phyloP scores from a whole-genome alignment of 2,797 vertebrate species.

The Allobates femoralis region DNA sequence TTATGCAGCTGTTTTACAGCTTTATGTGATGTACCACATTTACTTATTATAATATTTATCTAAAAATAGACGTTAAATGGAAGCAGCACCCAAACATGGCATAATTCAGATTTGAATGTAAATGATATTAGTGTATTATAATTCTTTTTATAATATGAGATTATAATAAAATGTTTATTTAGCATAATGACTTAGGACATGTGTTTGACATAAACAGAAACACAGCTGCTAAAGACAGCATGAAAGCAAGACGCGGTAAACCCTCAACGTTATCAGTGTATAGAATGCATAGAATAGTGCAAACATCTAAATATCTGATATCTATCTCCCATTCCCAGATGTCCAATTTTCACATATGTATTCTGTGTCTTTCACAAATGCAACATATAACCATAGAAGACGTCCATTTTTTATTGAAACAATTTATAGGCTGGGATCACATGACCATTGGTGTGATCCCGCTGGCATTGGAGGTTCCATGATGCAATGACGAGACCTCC shows the following conservation, averaged over 20 bases:
- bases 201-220: constrained; percentile 28
- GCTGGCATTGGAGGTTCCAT: too few species aligned
- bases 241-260: background rate
- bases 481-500: too few species aligned
- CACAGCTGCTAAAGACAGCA: constrained; percentile 41
- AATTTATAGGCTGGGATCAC: too few species aligned
- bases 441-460: too few species aligned
- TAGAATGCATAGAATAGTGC: background rate
- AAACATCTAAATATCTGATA: background rate
- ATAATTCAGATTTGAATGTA: constrained; percentile 13
- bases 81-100: constrained; percentile 37
- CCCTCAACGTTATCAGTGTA: too few species aligned
- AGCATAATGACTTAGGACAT: constrained; percentile 37
- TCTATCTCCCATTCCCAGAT: background rate
- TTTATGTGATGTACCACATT: background rate
- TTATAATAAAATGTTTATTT: constrained; percentile 34
- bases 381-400: too few species aligned
- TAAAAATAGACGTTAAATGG: constrained; percentile 37
- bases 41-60: constrained; percentile 26
- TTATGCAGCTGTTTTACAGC: constrained; percentile 1
- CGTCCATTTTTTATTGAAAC: too few species aligned
- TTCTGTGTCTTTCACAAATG: too few species aligned
- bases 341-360: too few species aligned
- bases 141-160: constrained; percentile 33
- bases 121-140: constrained; percentile 9